Conservation (phyloP, 2,797 vertebrate species). For the Acipenser oxyrinchus region DNA sequence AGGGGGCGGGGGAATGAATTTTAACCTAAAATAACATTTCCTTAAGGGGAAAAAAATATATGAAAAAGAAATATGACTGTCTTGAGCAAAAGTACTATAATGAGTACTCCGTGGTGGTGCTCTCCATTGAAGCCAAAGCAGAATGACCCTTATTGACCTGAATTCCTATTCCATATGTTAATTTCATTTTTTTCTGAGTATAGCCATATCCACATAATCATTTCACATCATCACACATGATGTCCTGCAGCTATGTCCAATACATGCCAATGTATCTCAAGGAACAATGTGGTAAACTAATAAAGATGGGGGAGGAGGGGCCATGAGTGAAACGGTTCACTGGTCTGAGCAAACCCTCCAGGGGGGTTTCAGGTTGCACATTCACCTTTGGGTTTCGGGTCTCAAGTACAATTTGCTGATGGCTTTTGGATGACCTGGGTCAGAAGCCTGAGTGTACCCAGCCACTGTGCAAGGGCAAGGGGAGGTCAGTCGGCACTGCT, state of each 20-base stretch:
- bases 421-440: conserved; percentile 44
- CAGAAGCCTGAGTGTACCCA: conserved; percentile 39
- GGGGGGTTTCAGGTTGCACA: conserved; percentile 49
- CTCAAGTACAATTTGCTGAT: conserved; percentile 44
- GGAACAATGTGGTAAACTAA: conserved; percentile 16
- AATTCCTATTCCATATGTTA: conserved; percentile 7
- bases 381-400: conserved; percentile 45
- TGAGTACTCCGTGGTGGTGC: too few relatives aligned
- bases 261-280: not conserved
- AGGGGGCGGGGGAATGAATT: too few relatives aligned
- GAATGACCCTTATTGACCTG: not conserved
- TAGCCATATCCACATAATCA: not conserved
- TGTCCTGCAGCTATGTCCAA: not conserved
- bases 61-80: too few relatives aligned
- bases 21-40: too few relatives aligned
- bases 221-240: conserved; percentile 6
- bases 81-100: too few relatives aligned
- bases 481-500: conserved; percentile 38
- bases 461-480: conserved; percentile 35
- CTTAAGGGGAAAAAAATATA: too few relatives aligned
- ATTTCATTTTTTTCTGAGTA: not conserved
- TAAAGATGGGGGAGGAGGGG: conserved; percentile 18
- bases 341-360: conserved; percentile 36
- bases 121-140: not conserved
- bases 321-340: conserved; percentile 40